Conservation (phyloP, 2,888 invertebrate species). For the Drepana falcataria region DNA sequence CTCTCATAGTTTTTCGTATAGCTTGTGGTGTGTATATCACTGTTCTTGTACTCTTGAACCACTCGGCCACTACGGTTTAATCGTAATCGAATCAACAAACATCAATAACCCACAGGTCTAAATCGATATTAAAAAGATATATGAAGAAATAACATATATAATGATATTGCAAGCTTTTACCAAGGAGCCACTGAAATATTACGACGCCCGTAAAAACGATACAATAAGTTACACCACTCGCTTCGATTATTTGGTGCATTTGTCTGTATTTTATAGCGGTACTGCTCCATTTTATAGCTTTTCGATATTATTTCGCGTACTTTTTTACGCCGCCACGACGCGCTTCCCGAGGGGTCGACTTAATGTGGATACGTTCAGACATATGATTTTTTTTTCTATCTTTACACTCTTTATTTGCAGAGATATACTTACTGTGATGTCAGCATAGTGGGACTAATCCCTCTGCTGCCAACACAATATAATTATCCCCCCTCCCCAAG, state of each 20-base stretch:
- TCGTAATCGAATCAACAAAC: background rate
- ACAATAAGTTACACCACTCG: slow-evolving; percentile 70
- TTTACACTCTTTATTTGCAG: too few species aligned
- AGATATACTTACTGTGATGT: too few species aligned
- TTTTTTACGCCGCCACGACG: slow-evolving; percentile 55
- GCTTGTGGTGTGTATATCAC: too few species aligned
- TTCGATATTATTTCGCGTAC: slow-evolving; percentile 75
- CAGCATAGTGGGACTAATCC: too few species aligned
- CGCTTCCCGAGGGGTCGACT: slow-evolving; percentile 19
- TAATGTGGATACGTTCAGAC: slow-evolving; percentile 32
- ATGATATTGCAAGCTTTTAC: slow-evolving; percentile 49
- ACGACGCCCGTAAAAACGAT: slow-evolving; percentile 65
- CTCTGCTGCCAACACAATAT: too few species aligned
- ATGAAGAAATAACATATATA: slow-evolving; percentile 15
- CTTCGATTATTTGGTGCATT: slow-evolving; percentile 68
- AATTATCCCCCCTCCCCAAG: too few species aligned
- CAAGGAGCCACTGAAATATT: slow-evolving; percentile 70
- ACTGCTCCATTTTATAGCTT: slow-evolving; percentile 62
- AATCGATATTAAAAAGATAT: slow-evolving; percentile 12
- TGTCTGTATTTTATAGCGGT: slow-evolving; percentile 74
- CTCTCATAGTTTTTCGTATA: too few species aligned
- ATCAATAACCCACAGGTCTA: background rate
- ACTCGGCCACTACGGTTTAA: too few species aligned
- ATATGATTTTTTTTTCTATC: too few species aligned
- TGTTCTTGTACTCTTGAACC: too few species aligned